phyloP scores from a whole-genome alignment of 2,888 invertebrate genomes.

The Acleris cristana region DNA sequence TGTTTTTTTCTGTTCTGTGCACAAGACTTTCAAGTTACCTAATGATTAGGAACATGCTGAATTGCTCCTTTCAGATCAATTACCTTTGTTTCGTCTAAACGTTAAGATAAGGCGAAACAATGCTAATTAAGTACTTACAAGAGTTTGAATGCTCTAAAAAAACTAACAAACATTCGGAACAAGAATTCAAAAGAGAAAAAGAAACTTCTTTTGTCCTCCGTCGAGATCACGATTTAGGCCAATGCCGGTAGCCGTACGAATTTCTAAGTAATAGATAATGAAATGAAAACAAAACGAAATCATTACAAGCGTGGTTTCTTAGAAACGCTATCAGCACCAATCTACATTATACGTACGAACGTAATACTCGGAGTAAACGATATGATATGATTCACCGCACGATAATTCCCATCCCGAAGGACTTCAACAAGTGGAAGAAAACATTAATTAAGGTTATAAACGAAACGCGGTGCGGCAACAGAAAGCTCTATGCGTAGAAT shows the following conservation, averaged over 20 bases:
- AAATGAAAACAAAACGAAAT: constrained; percentile 8
- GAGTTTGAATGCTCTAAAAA: constrained; percentile 15
- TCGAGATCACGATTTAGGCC: constrained; percentile 8
- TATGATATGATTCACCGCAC: constrained; percentile 45
- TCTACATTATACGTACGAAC: background rate
- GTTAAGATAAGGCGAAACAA: constrained; percentile 2
- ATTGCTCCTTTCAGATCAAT: too few species aligned
- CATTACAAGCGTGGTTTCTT: background rate
- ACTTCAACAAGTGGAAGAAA: constrained; percentile 63
- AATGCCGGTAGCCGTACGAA: constrained; percentile 5
- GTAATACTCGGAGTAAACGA: constrained; percentile 10
- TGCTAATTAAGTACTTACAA: constrained; percentile 29
- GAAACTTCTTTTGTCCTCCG: constrained; percentile 24
- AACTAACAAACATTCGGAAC: constrained; percentile 12
- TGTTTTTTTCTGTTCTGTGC: too few species aligned
- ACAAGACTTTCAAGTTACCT: too few species aligned
- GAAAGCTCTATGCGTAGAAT: constrained; percentile 75
- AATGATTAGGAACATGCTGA: too few species aligned
- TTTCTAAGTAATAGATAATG: constrained; percentile 4
- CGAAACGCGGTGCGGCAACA: constrained; percentile 68
- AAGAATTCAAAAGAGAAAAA: constrained; percentile 28
- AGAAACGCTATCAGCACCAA: constrained; percentile 14
- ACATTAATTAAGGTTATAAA: constrained; percentile 81
- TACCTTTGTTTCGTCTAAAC: background rate
- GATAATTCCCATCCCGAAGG: constrained; percentile 47